Evolutionary conservation across 1,140 invertebrate species (phyloP), one percentile per base, ranked within the genome.

Genomic region (Sweltsa coloradensis): DNA sequence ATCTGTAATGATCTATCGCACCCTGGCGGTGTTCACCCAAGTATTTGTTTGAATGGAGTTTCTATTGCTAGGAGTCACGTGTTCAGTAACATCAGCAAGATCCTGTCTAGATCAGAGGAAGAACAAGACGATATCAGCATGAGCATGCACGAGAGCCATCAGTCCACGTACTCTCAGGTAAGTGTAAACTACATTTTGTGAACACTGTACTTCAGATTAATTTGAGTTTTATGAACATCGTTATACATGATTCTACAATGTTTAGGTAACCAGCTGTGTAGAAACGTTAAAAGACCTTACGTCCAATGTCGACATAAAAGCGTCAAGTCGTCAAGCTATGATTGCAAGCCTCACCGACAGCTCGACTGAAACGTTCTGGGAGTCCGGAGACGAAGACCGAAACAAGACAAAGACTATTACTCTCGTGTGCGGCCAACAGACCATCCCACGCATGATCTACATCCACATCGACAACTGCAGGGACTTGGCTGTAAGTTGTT

Each of bases 351-450:
- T 99, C 5, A 89, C 81, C 0, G 95, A 98, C 63, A 85, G 84
- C 55, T 93, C 89, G 1, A 97, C 92, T 0, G 95, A 99, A 67
- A 98, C 95, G 0, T 99, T 98, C 65, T 99, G 95, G 95, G 95
- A 99, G 68, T 96, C 91, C 49, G 93, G 93, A 3, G 94, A 98
- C 56, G 94, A 97, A 60, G 93, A 97, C 65, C 59, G 84, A 43
- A 93, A 92, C 60, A 91, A 91, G 64, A 81, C 85, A 1, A 95
- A 97, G 61, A 72, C 69, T 1, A 73, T 88, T n/a, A 76, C 71
- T 13, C 66, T 83, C 11, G 65, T 68, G 9, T 78, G 72, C 45
- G 63, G 66, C 1, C 60, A 73, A 26, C 73, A 73, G 36, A 70
- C 75, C 34, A 69, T 72, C 51, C 80, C 81, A 1, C 71, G 72